Evolutionary conservation across 2,797 vertebrate genomes (phyloP).

Genomic region (Notamacropus eugenii): DNA sequence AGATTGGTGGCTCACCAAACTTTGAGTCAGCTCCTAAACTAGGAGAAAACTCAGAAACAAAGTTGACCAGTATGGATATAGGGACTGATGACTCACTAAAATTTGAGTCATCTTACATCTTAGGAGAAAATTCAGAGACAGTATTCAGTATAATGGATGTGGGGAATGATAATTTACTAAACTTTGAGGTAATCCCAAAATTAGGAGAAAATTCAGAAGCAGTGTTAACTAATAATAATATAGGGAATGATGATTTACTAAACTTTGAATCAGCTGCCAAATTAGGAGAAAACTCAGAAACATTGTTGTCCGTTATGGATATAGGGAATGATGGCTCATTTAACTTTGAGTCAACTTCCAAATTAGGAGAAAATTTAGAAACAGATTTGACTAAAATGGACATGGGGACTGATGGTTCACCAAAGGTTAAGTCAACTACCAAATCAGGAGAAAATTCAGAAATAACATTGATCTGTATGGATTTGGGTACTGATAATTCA

Average conservation of each 20-base stretch:
- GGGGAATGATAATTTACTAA: not conserved
- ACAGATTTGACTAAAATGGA: not conserved
- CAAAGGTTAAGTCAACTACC: conserved; percentile 68
- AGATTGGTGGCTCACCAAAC: not conserved
- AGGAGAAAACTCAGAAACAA: conserved; percentile 65
- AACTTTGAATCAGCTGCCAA: not conserved
- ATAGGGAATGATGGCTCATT: not conserved
- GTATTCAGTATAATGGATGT: not conserved
- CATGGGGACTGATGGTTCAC: conserved; percentile 63
- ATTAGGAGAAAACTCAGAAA: not conserved
- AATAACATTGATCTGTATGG: conserved; percentile 15
- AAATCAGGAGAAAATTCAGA: conserved; percentile 73
- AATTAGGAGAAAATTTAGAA: not conserved
- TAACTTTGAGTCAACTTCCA: not conserved
- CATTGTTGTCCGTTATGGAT: not conserved
- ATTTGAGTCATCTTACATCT: not conserved
- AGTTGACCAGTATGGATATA: conserved; percentile 62
- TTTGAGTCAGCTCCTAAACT: not conserved
- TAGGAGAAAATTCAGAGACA: not conserved
- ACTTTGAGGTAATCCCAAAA: not conserved
- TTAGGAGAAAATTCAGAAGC: not conserved
- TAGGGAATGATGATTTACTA: not conserved
- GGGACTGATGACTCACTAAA: conserved; percentile 55
- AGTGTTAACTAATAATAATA: not conserved
- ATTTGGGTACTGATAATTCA: conserved; percentile 57